A percentile compares a stretch with the other conserved stretches of the same genome.
phyloP scores from a whole-genome alignment of 2,888 invertebrate genomes.

The Atrina japonica region DNA sequence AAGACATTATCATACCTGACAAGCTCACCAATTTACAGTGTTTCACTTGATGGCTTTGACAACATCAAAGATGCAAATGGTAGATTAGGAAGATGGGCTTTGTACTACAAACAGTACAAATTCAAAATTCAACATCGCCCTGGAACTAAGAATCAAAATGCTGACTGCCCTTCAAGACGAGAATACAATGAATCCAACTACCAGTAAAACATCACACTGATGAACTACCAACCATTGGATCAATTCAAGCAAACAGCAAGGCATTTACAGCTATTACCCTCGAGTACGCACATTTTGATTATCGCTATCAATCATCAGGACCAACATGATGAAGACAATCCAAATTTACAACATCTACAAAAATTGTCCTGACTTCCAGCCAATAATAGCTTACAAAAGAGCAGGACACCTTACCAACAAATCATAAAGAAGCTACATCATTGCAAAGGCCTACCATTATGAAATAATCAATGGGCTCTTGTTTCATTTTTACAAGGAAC shows the following conservation, averaged over 20 bases:
- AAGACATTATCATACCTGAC: slow-evolving; percentile 4
- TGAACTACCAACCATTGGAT: too few relatives aligned
- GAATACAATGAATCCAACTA: slow-evolving; percentile 2
- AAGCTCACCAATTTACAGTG: too few relatives aligned
- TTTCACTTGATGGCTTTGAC: too few relatives aligned
- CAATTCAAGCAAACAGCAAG: too few relatives aligned
- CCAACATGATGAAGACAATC: background rate
- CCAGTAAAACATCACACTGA: background rate
- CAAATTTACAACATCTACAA: background rate
- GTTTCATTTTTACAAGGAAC: slow-evolving; percentile 6
- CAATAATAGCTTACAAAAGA: background rate
- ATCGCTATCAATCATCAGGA: background rate
- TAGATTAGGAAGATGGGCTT: too few relatives aligned
- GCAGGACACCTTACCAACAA: background rate
- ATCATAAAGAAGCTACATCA: slow-evolving; percentile 17
- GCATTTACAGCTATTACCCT: too few relatives aligned
- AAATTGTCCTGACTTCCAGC: background rate
- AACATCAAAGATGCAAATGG: too few relatives aligned
- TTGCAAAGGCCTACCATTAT: slow-evolving; percentile 43
- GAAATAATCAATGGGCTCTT: slow-evolving; percentile 25
- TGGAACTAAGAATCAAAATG: background rate
- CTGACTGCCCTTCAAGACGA: slow-evolving; percentile 7
- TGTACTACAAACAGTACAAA: too few relatives aligned
- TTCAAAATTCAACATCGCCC: too few relatives aligned
- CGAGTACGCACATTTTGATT: too few relatives aligned